Percentiles rank a stretch among this genome's conserved stretches.
Evolutionary conservation across 2,888 invertebrate species (phyloP).

Genomic region (Agapostemon virescens): DNA sequence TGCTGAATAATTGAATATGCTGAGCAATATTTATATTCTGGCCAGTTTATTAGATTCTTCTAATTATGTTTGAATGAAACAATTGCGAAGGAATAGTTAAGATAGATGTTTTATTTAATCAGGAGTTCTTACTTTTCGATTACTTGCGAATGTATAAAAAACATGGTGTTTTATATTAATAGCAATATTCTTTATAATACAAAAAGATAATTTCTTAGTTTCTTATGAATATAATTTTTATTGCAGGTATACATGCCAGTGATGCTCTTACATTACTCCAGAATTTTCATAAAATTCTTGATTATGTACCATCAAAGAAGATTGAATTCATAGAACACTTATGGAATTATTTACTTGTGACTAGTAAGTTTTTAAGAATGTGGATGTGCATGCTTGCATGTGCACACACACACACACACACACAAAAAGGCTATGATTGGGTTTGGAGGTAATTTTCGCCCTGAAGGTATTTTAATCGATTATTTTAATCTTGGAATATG

Average conservation of each 20-base stretch:
- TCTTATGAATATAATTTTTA: neutral
- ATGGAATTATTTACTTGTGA: slow-evolving; percentile 21
- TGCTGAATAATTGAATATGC: neutral
- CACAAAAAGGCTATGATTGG: no score
- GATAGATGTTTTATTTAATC: neutral
- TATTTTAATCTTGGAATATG: no score
- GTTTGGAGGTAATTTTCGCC: no score
- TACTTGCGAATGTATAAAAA: neutral
- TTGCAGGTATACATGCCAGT: slow-evolving; percentile 4
- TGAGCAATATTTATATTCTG: neutral
- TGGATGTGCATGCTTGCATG: no score
- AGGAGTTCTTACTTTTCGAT: no score
- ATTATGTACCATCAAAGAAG: slow-evolving; percentile 25
- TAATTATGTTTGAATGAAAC: neutral
- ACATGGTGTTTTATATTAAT: neutral
- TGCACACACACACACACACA: no score
- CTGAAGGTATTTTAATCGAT: no score
- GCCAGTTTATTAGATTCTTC: neutral
- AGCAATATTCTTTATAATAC: neutral
- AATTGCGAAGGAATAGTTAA: neutral
- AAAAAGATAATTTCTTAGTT: neutral
- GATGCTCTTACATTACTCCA: neutral
- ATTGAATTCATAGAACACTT: slow-evolving; percentile 15
- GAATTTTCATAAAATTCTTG: slow-evolving; percentile 12
- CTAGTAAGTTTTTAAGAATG: slow-evolving; percentile 40